Percentiles rank a stretch among this genome's conserved stretches.
Evolutionary conservation across 2,888 invertebrate genomes (phyloP).

Genomic region (Halictus quadricinctus): DNA sequence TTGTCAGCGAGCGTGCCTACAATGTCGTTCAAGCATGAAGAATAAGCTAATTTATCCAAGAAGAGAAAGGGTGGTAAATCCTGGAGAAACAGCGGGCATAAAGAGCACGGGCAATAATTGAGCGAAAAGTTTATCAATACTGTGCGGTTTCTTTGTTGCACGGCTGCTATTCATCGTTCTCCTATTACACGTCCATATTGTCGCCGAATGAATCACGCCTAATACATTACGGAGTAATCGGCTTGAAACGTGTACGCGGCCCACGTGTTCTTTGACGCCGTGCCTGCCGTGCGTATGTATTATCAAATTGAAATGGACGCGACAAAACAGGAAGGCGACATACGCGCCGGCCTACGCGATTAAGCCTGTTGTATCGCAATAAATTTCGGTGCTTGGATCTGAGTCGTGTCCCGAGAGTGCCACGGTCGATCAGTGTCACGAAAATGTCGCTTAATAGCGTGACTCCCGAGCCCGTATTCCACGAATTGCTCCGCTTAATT

Average conservation of each 20-base stretch:
- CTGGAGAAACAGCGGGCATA: background rate
- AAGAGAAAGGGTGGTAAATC: background rate
- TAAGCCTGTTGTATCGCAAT: slow-evolving; percentile 41
- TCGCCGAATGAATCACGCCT: slow-evolving; percentile 40
- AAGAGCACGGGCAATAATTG: background rate
- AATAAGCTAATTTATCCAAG: background rate
- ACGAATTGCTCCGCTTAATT: slow-evolving; percentile 50
- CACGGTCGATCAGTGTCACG: slow-evolving; percentile 37
- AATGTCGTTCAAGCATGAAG: background rate
- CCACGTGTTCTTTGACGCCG: slow-evolving; percentile 23
- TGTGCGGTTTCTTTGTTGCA: slow-evolving; percentile 31
- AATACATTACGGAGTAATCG: slow-evolving; percentile 44
- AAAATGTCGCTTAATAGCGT: slow-evolving; percentile 37
- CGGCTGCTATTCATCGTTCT: slow-evolving; percentile 26
- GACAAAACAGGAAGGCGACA: slow-evolving; percentile 37
- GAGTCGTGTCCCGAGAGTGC: slow-evolving; percentile 13
- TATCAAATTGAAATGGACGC: slow-evolving; percentile 36
- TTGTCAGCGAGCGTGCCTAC: background rate
- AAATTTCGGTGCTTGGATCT: slow-evolving; percentile 41
- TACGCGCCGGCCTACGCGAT: slow-evolving; percentile 43
- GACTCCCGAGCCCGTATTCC: slow-evolving; percentile 37
- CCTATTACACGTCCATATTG: slow-evolving; percentile 22
- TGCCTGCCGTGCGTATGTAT: background rate
- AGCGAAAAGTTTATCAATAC: slow-evolving; percentile 1
- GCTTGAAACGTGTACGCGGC: slow-evolving; percentile 27